phyloP scores from a whole-genome alignment of 1,140 invertebrate species.

The Euschistus heros region DNA sequence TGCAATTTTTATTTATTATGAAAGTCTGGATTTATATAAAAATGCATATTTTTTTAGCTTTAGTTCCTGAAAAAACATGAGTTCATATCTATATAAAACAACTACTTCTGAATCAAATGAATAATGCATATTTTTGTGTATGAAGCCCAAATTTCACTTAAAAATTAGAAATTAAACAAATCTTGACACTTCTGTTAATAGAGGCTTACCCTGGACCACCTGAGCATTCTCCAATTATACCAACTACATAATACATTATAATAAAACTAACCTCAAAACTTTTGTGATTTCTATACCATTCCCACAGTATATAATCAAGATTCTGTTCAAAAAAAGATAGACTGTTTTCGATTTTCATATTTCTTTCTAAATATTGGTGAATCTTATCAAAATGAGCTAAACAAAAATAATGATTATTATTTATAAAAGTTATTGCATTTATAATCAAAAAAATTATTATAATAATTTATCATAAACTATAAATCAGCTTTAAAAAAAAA shows the following conservation, averaged over 20 bases:
- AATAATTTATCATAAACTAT: neutral
- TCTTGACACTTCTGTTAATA: no score
- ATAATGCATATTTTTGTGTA: no score
- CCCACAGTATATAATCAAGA: slow-evolving; percentile 3
- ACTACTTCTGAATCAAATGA: no score
- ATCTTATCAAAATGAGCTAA: neutral
- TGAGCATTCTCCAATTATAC: no score
- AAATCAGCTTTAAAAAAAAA: neutral
- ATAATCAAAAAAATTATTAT: neutral
- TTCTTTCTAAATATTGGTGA: neutral
- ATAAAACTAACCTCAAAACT: slow-evolving; percentile 1
- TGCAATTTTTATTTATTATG: no score
- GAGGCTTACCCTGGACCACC: no score
- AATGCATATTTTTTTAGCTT: no score
- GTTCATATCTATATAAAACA: no score
- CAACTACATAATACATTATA: neutral
- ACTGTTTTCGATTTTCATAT: slow-evolving; percentile 1
- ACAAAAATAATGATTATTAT: neutral
- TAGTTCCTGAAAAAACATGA: no score
- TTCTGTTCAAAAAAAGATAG: neutral
- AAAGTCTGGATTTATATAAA: no score
- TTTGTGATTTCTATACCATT: slow-evolving; percentile 12
- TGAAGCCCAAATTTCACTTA: no score
- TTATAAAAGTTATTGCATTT: neutral
- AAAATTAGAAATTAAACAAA: no score